These are phyloP conservation scores for Phlogophora meticulosa DNA, from an alignment of 2,888 invertebrate genomes.

Conservation along the genomic window DNA sequence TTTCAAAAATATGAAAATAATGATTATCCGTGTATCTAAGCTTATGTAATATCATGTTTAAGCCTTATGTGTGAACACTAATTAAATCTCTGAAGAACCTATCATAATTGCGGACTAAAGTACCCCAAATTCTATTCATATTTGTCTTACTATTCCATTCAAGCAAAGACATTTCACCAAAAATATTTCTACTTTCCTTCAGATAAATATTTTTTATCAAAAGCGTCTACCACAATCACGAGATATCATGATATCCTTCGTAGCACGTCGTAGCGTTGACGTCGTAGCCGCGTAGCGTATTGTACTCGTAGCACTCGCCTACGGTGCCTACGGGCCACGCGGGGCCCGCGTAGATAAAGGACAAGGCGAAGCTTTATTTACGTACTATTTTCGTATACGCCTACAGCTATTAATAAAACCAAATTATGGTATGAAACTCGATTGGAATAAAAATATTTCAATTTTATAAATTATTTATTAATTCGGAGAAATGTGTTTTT, in stretches of 20 bases:
- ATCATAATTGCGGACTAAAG: background rate
- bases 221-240: constrained; percentile 39
- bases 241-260: constrained; percentile 51
- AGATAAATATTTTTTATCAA: constrained; percentile 27
- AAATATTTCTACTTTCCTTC: constrained; percentile 9
- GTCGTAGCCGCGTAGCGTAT: constrained; percentile 67
- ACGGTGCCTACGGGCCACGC: constrained; percentile 33
- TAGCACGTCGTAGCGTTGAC: constrained; percentile 57
- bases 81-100: background rate
- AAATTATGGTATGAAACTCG: constrained; percentile 21
- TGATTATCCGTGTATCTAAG: too few relatives aligned
- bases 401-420: constrained; percentile 30
- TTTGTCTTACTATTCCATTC: background rate
- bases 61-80: too few relatives aligned
- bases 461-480: constrained; percentile 33
- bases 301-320: constrained; percentile 58
- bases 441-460: constrained; percentile 33
- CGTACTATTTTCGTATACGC: constrained; percentile 12
- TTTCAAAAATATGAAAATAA: background rate
- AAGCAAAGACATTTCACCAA: background rate
- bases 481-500: constrained; percentile 25
- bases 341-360: constrained; percentile 34
- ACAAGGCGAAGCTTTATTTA: constrained; percentile 27
- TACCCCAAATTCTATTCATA: constrained; percentile 2
- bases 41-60: too few relatives aligned